Percentiles rank a stretch among this genome's conserved stretches.
phyloP scores from a whole-genome alignment of 2,888 invertebrate species.

The Rhingia rostrata region DNA sequence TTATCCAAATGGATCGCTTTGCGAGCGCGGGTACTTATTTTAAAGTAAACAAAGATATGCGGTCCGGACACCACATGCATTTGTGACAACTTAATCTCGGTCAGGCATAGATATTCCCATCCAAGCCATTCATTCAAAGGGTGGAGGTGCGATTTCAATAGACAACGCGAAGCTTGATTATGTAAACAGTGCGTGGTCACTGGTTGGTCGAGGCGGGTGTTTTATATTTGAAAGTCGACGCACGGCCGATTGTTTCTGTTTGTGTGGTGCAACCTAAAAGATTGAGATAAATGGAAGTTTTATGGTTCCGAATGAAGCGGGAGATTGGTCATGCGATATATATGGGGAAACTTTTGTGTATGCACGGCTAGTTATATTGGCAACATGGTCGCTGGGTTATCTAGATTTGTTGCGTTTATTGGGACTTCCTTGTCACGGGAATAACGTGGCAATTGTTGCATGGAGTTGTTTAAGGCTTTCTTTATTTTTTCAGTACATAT shows the following conservation, averaged over 20 bases:
- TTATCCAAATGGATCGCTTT: constrained; percentile 21
- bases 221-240: constrained; percentile 22
- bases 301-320: constrained; percentile 39
- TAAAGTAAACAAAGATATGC: constrained; percentile 51
- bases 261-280: constrained; percentile 40
- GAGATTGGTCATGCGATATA: constrained; percentile 12
- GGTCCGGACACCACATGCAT: constrained; percentile 11
- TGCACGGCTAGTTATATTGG: constrained; percentile 10
- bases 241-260: constrained; percentile 3
- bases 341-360: constrained; percentile 4
- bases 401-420: not conserved
- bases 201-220: constrained; percentile 10
- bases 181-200: constrained; percentile 41
- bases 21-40: constrained; percentile 18
- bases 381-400: constrained; percentile 4
- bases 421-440: constrained; percentile 14
- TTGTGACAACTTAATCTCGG: constrained; percentile 66
- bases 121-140: constrained; percentile 14
- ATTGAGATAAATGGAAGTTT: constrained; percentile 60
- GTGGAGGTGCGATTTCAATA: constrained; percentile 42
- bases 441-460: constrained; percentile 13
- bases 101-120: constrained; percentile 9
- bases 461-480: not conserved
- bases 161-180: constrained; percentile 18
- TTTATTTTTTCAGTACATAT: not conserved